These are phyloP conservation scores for Lateolabrax maculatus DNA, from an alignment of 2,797 vertebrate genomes.

Conservation along the genomic window DNA sequence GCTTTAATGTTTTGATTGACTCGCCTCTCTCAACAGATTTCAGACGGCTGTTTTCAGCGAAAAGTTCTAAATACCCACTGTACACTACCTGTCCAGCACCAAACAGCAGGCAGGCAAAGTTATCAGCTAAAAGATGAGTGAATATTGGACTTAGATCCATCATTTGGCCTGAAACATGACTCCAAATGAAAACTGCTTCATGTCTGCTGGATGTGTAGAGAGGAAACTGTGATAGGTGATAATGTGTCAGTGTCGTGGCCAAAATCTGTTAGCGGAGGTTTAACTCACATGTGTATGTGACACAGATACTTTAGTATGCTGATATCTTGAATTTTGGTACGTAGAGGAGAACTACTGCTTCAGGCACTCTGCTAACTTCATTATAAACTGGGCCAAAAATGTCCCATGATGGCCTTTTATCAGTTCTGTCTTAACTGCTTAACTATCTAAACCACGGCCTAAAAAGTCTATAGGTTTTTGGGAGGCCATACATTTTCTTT, in stretches of 20 bases:
- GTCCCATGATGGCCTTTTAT: neutral
- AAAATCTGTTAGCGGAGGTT: neutral
- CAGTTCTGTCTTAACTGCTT: slow-evolving; percentile 1
- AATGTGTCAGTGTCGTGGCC: too few species aligned
- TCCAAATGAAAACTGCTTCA: neutral
- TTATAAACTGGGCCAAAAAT: slow-evolving; percentile 16
- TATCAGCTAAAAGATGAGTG: neutral
- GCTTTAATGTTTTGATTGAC: neutral
- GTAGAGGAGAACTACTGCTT: slow-evolving; percentile 17
- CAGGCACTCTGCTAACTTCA: slow-evolving; percentile 7
- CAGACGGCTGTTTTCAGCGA: neutral
- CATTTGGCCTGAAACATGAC: neutral
- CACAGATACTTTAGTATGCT: neutral
- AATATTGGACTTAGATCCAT: neutral
- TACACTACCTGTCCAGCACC: neutral
- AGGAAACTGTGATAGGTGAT: neutral
- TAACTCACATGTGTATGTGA: neutral
- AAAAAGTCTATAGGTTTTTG: neutral
- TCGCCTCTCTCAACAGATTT: neutral
- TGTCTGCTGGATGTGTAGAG: neutral
- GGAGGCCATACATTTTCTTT: neutral
- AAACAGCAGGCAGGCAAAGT: neutral
- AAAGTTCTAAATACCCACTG: neutral
- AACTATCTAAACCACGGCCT: slow-evolving; percentile 10
- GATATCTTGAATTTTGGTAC: neutral